Percentiles rank a stretch among this genome's conserved stretches.
These are phyloP conservation scores for Opisthograptis luteolata DNA, from an alignment of 2,888 invertebrate species.

Conservation along the genomic window DNA sequence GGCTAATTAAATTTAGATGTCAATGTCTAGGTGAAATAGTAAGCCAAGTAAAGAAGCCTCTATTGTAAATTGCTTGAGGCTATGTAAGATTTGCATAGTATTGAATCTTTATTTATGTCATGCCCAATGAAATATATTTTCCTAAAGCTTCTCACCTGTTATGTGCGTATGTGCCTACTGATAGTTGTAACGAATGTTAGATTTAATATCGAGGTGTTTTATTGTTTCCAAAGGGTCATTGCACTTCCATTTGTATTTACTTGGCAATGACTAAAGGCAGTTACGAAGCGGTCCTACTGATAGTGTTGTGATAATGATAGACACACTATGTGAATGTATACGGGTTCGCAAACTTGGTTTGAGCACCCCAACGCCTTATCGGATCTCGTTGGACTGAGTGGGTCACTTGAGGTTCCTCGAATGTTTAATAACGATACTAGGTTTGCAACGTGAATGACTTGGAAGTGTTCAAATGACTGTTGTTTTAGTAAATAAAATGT, in stretches of 20 bases:
- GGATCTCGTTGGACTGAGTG: background rate
- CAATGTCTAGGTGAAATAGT: slow-evolving; percentile 52
- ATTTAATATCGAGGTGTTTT: slow-evolving; percentile 61
- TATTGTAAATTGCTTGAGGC: slow-evolving; percentile 64
- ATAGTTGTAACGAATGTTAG: slow-evolving; percentile 66
- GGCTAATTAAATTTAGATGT: slow-evolving; percentile 62
- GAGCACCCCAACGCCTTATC: background rate
- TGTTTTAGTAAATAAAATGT: slow-evolving; percentile 69
- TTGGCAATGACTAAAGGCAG: slow-evolving; percentile 51
- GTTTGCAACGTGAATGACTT: slow-evolving; percentile 39
- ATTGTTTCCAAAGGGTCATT: slow-evolving; percentile 60
- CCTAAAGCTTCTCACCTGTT: slow-evolving; percentile 71
- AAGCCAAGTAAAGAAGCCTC: slow-evolving; percentile 49
- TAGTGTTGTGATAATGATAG: slow-evolving; percentile 43
- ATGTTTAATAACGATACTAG: slow-evolving; percentile 50
- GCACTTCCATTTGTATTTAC: slow-evolving; percentile 64
- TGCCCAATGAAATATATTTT: slow-evolving; percentile 72
- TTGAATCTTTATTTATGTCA: slow-evolving; percentile 66
- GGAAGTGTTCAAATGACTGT: slow-evolving; percentile 72
- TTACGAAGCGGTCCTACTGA: slow-evolving; percentile 26
- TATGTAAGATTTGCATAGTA: slow-evolving; percentile 65
- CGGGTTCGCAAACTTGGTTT: slow-evolving; percentile 1
- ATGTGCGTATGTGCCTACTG: slow-evolving; percentile 73
- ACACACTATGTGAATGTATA: slow-evolving; percentile 33
- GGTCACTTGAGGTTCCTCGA: background rate